phyloP scores from a whole-genome alignment of 2,797 vertebrate genomes.

The Periophthalmus magnuspinnatus region DNA sequence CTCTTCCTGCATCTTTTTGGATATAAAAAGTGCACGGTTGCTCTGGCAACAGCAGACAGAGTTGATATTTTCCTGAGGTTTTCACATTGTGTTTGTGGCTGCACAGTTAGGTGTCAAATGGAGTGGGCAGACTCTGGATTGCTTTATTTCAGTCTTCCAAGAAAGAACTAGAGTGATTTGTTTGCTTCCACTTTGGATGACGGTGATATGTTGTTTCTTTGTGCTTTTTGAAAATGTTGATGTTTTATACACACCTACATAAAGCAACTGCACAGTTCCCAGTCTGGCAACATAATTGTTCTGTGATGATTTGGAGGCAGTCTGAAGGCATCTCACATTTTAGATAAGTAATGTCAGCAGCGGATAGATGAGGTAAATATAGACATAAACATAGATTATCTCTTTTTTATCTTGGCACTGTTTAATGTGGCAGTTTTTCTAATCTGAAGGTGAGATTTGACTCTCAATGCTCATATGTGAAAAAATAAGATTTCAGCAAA shows the following conservation, averaged over 20 bases:
- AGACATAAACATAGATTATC: too few relatives aligned
- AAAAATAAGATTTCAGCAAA: too few relatives aligned
- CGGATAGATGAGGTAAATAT: too few relatives aligned
- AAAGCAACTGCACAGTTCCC: conserved; percentile 42
- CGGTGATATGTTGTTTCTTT: conserved; percentile 49
- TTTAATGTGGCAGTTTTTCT: too few relatives aligned
- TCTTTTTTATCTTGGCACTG: too few relatives aligned
- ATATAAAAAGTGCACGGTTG: conserved; percentile 74
- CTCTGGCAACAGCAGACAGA: conserved; percentile 74
- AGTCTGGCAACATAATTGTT: conserved; percentile 7
- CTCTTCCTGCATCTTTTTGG: conserved; percentile 36
- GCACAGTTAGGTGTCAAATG: conserved; percentile 58
- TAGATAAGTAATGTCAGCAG: neutral
- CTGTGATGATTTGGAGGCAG: conserved; percentile 10
- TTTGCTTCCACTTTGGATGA: conserved; percentile 53
- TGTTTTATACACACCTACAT: conserved; percentile 63
- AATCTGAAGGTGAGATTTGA: too few relatives aligned
- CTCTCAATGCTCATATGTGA: too few relatives aligned
- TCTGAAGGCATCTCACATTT: neutral
- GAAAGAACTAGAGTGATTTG: conserved; percentile 56
- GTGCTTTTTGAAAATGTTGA: conserved; percentile 45
- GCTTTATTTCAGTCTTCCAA: conserved; percentile 64
- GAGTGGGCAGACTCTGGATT: conserved; percentile 62
- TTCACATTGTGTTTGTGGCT: conserved; percentile 57
- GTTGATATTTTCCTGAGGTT: conserved; percentile 55